These are phyloP conservation scores for Prionace glauca DNA, from an alignment of 2,797 vertebrate genomes.

Conservation along the genomic window DNA sequence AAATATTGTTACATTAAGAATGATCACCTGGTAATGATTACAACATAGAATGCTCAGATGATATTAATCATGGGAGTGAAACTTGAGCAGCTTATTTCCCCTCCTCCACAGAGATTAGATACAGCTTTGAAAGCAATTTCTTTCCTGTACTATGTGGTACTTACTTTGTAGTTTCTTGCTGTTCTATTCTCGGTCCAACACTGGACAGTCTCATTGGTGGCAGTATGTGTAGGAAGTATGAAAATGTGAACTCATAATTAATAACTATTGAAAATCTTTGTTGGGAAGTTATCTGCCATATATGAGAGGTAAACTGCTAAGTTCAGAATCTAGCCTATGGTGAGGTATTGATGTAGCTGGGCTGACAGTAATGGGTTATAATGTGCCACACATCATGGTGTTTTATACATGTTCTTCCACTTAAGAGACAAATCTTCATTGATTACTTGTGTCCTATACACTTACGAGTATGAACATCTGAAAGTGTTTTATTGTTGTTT, in stretches of 20 bases:
- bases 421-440: not conserved
- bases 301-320: not conserved
- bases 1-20: conserved; percentile 28
- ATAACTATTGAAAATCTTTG: not conserved
- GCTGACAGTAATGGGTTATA: not conserved
- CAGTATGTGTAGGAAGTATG: not conserved
- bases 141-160: not conserved
- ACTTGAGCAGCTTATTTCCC: conserved; percentile 18
- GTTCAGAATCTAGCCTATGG: not conserved
- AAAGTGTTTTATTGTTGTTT: not conserved
- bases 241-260: not conserved
- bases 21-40: conserved; percentile 32
- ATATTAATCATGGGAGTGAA: conserved; percentile 32
- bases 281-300: not conserved
- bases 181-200: not conserved
- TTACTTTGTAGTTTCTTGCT: not conserved
- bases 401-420: conserved; percentile 18
- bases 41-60: not conserved
- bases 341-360: not conserved
- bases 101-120: conserved; percentile 25
- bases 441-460: not conserved
- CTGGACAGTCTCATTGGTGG: not conserved
- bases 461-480: not conserved
- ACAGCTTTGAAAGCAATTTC: conserved; percentile 34
- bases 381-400: not conserved